These are phyloP conservation scores for Cylloceria caligata DNA, from an alignment of 2,888 invertebrate species.

Conservation along the genomic window DNA sequence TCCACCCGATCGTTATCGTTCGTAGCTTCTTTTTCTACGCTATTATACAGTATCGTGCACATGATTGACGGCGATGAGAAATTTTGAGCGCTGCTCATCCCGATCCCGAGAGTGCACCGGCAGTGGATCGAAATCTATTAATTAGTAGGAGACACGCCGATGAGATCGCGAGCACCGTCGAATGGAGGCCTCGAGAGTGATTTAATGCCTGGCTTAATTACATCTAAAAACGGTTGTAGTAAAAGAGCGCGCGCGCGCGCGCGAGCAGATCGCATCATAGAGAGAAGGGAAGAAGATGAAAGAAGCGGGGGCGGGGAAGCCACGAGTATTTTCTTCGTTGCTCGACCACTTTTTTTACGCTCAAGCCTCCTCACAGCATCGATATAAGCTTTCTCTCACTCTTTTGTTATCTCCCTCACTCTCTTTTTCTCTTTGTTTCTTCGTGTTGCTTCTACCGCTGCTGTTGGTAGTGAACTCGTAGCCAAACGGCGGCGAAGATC, in stretches of 20 bases:
- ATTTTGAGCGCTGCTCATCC: conserved; percentile 57
- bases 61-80: conserved; percentile 66
- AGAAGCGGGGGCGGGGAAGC: conserved; percentile 57
- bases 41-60: conserved; percentile 41
- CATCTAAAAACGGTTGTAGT: conserved; percentile 78
- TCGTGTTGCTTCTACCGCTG: conserved; percentile 33
- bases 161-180: conserved; percentile 70
- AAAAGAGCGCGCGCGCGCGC: conserved; percentile 45
- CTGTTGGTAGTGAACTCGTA: conserved; percentile 56
- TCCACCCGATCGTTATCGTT: conserved; percentile 60
- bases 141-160: conserved; percentile 77
- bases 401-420: conserved; percentile 20
- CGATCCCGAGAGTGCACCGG: conserved; percentile 18
- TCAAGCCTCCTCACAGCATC: conserved; percentile 50
- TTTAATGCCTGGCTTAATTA: conserved; percentile 80
- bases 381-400: conserved; percentile 55
- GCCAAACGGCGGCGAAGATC: conserved; percentile 45
- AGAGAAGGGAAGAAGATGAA: conserved; percentile 47
- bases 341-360: conserved; percentile 53
- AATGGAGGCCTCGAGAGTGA: conserved; percentile 74
- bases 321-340: conserved; percentile 63
- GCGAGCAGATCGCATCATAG: conserved; percentile 38
- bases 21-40: conserved; percentile 12
- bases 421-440: conserved; percentile 32
- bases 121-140: conserved; percentile 77